A percentile compares a stretch with the other conserved stretches of the same genome.
Conservation (phyloP, 2,888 invertebrate species). For the Pyrgus malvae region DNA sequence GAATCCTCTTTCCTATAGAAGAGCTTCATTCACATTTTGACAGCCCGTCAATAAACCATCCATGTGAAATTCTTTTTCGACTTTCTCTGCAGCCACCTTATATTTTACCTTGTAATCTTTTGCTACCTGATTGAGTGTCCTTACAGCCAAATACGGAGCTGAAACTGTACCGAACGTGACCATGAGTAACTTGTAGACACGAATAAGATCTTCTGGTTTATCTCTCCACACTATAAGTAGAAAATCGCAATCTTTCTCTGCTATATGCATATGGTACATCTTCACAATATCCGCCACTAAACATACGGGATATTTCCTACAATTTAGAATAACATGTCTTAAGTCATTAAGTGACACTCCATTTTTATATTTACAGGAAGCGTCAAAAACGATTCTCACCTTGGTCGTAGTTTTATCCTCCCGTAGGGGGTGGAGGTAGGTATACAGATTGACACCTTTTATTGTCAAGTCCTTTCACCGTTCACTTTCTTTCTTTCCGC, state of each 20-base stretch:
- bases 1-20: constrained; percentile 40
- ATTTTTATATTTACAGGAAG: constrained; percentile 29
- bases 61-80: constrained; percentile 29
- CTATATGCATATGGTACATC: constrained; percentile 38
- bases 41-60: constrained; percentile 36
- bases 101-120: constrained; percentile 26
- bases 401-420: constrained; percentile 30
- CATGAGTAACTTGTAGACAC: constrained; percentile 21
- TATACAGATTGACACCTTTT: constrained; percentile 29
- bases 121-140: constrained; percentile 31
- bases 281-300: constrained; percentile 35
- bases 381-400: too few relatives aligned
- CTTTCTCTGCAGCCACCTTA: constrained; percentile 25
- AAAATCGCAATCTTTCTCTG: constrained; percentile 24
- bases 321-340: constrained; percentile 37
- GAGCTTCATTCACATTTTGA: constrained; percentile 27
- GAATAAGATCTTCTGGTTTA: constrained; percentile 6
- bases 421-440: constrained; percentile 41
- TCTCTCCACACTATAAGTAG: constrained; percentile 32
- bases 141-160: constrained; percentile 33
- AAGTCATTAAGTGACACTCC: constrained; percentile 37
- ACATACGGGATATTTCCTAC: constrained; percentile 29
- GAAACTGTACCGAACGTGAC: constrained; percentile 34
- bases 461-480: constrained; percentile 16
- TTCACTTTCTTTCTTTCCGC: constrained; percentile 31